A percentile compares a stretch with the other conserved stretches of the same genome.
phyloP scores from a whole-genome alignment of 2,113 vertebrate species.

The Sakesphorus luctuosus region DNA sequence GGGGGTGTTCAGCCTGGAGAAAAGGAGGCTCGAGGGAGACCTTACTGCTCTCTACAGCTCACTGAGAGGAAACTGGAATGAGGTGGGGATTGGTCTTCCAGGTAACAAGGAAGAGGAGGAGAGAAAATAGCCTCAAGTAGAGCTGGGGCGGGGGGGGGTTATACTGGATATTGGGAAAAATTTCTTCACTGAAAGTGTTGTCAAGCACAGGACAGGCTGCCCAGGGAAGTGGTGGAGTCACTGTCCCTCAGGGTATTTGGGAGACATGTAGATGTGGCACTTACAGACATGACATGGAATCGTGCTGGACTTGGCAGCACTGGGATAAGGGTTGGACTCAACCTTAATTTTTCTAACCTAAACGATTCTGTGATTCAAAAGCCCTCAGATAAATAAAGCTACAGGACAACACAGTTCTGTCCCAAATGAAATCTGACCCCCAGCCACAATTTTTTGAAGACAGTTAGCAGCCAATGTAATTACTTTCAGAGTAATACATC shows the following conservation, averaged over 20 bases:
- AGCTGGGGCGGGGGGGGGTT: not conserved
- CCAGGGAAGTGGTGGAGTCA: not conserved
- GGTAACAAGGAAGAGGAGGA: not conserved
- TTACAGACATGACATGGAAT: not conserved
- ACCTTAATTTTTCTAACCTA: not conserved
- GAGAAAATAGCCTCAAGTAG: not conserved
- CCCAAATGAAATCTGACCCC: not conserved
- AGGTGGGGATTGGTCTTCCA: rapidly evolving
- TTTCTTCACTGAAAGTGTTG: not conserved
- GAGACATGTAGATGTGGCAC: rapidly evolving
- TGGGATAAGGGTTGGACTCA: not conserved
- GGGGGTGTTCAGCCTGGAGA: not conserved
- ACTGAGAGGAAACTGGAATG: not conserved
- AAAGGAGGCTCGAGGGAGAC: not conserved
- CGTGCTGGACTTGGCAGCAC: not conserved
- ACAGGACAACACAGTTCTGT: not conserved
- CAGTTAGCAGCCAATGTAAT: not conserved
- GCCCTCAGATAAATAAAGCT: not conserved
- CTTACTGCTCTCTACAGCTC: not conserved
- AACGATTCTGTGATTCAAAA: not conserved
- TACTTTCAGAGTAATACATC: not conserved
- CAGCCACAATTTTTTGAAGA: not conserved
- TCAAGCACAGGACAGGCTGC: not conserved
- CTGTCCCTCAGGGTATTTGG: not conserved
- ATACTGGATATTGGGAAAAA: not conserved